phyloP scores from a whole-genome alignment of 2,113 vertebrate genomes.

The Halichoeres trimaculatus region DNA sequence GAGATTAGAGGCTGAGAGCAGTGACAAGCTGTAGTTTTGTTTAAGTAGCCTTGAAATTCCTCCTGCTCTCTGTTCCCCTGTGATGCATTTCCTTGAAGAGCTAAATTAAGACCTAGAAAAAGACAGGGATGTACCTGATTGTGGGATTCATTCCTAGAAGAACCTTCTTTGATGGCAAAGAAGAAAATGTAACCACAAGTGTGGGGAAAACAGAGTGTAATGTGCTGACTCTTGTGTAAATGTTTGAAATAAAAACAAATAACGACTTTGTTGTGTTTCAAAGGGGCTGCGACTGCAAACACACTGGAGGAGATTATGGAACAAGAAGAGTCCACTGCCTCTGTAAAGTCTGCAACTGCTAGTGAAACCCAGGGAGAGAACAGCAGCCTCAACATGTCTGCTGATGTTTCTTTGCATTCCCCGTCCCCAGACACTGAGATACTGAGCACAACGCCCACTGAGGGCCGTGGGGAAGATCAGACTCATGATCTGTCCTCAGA shows the following conservation, averaged over 20 bases:
- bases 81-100: constrained; percentile 50
- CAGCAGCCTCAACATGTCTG: constrained; percentile 67
- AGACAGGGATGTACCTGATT: constrained; percentile 39
- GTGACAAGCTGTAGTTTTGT: constrained; percentile 45
- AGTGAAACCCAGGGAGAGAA: constrained; percentile 68
- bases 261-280: constrained; percentile 22
- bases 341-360: constrained; percentile 56
- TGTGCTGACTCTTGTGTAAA: not conserved
- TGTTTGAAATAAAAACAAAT: too few relatives aligned
- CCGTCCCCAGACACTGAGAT: constrained; percentile 58
- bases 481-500: constrained; percentile 80
- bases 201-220: not conserved
- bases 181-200: not conserved
- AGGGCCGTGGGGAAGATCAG: constrained; percentile 76
- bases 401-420: constrained; percentile 65
- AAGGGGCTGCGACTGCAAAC: constrained; percentile 74
- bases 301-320: constrained; percentile 90
- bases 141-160: constrained; percentile 8
- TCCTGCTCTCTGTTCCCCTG: constrained; percentile 56
- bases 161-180: not conserved
- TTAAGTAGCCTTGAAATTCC: constrained; percentile 69
- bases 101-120: constrained; percentile 48
- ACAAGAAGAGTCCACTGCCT: constrained; percentile 85
- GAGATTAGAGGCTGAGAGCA: constrained; percentile 60
- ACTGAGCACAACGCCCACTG: constrained; percentile 36